Evolutionary conservation across 2,888 invertebrate genomes (phyloP).

Genomic region (Carcina quercana): DNA sequence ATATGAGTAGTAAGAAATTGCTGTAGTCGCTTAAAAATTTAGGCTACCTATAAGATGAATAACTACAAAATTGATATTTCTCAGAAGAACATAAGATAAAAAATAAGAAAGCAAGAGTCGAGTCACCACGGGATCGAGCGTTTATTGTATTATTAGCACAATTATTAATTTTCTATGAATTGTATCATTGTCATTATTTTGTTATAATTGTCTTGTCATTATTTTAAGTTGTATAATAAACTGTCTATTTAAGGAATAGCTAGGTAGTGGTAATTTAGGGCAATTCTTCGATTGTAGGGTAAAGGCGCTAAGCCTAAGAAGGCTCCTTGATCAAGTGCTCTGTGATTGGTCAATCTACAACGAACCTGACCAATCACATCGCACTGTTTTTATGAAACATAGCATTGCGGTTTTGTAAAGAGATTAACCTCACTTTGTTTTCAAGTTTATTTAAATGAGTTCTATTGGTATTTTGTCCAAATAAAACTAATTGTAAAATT

Average conservation of each 20-base stretch:
- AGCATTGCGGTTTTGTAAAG: constrained; percentile 6
- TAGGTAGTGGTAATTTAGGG: constrained; percentile 69
- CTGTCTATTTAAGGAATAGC: constrained; percentile 67
- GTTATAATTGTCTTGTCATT: constrained; percentile 71
- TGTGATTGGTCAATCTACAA: constrained; percentile 1
- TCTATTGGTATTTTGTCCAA: too few relatives aligned
- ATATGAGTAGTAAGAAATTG: too few relatives aligned
- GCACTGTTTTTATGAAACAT: neutral
- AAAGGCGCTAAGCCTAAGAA: constrained; percentile 24
- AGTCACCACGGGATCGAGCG: constrained; percentile 27
- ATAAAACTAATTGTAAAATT: too few relatives aligned
- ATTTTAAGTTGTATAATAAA: constrained; percentile 73
- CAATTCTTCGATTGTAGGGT: constrained; percentile 52
- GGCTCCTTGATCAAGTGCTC: constrained; percentile 3
- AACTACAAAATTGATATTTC: too few relatives aligned
- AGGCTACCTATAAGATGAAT: too few relatives aligned
- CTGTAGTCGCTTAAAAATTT: too few relatives aligned
- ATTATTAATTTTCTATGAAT: constrained; percentile 47
- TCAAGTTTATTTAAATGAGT: too few relatives aligned
- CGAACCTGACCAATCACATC: constrained; percentile 1
- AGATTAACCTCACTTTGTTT: constrained; percentile 18
- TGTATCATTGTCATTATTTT: constrained; percentile 55
- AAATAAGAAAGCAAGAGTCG: constrained; percentile 15
- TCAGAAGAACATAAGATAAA: too few relatives aligned
- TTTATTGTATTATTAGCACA: constrained; percentile 63